phyloP scores from a whole-genome alignment of 1,140 invertebrate genomes.

The Drosophila ogumai region DNA sequence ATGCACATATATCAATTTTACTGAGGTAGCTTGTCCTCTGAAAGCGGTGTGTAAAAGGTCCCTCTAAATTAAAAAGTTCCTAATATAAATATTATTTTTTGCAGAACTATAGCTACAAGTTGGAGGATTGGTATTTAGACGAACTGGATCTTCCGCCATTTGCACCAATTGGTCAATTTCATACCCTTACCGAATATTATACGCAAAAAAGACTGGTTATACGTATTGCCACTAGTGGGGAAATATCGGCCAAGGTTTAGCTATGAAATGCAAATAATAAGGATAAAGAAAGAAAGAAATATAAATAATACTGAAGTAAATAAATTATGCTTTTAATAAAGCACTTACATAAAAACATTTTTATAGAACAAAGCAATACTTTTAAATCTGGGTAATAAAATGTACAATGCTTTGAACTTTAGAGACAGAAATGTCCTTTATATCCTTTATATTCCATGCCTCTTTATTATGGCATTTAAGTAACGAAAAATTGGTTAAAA shows the following conservation, averaged over 20 bases:
- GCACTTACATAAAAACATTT: neutral
- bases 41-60: conserved; percentile 20
- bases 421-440: neutral
- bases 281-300: neutral
- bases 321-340: neutral
- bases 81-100: neutral
- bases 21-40: conserved; percentile 30
- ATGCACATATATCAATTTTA: too few relatives aligned
- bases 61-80: neutral
- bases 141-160: conserved; percentile 43
- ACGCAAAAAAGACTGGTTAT: conserved; percentile 6
- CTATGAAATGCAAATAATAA: neutral
- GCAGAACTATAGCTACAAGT: conserved; percentile 46
- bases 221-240: conserved; percentile 5
- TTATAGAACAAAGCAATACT: neutral
- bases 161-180: conserved; percentile 36
- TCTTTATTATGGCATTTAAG: neutral
- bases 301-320: neutral
- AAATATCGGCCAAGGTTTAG: neutral
- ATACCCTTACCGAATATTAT: conserved; percentile 33
- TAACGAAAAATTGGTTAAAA: too few relatives aligned
- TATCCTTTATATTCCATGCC: neutral
- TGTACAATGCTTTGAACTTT: neutral
- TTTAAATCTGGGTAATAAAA: neutral
- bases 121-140: conserved; percentile 42